Percentiles rank a stretch among this genome's conserved stretches.
Conservation (phyloP, 2,888 invertebrate genomes). For the Pterostichus niger region DNA sequence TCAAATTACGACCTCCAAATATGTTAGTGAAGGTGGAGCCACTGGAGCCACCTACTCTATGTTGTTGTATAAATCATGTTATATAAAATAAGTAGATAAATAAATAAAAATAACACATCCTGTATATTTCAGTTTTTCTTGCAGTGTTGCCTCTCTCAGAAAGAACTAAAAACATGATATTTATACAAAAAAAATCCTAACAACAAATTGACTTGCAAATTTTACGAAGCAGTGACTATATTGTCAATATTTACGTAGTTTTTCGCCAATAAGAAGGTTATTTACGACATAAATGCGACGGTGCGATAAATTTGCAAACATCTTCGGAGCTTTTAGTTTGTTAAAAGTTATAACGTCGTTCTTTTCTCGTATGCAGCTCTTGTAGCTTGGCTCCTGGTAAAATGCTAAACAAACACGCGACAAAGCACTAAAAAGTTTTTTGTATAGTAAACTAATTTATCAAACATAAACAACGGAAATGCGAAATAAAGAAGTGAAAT, state of each 20-base stretch:
- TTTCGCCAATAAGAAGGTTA: not conserved
- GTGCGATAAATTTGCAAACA: conserved; percentile 41
- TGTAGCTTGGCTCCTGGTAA: not conserved
- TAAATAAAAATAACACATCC: too few species aligned
- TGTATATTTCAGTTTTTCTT: too few species aligned
- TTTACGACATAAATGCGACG: conserved; percentile 15
- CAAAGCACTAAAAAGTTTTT: conserved; percentile 31
- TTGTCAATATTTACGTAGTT: conserved; percentile 24
- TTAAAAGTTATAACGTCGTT: conserved; percentile 23
- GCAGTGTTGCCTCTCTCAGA: too few species aligned
- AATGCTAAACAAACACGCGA: conserved; percentile 28
- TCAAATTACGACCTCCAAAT: too few species aligned
- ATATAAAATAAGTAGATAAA: too few species aligned
- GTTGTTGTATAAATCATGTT: too few species aligned
- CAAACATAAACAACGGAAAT: conserved; percentile 47
- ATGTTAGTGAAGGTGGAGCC: too few species aligned
- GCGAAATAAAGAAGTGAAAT: conserved; percentile 37
- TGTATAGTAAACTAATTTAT: conserved; percentile 50
- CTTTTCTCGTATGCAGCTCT: conserved; percentile 4
- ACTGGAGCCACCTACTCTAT: too few species aligned
- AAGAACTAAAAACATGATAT: too few species aligned
- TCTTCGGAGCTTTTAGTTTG: conserved; percentile 4
- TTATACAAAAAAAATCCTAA: too few species aligned
- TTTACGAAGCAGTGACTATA: not conserved
- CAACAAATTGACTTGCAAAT: too few species aligned